Conservation (phyloP, 2,113 vertebrate species). For the Suricata suricatta region DNA sequence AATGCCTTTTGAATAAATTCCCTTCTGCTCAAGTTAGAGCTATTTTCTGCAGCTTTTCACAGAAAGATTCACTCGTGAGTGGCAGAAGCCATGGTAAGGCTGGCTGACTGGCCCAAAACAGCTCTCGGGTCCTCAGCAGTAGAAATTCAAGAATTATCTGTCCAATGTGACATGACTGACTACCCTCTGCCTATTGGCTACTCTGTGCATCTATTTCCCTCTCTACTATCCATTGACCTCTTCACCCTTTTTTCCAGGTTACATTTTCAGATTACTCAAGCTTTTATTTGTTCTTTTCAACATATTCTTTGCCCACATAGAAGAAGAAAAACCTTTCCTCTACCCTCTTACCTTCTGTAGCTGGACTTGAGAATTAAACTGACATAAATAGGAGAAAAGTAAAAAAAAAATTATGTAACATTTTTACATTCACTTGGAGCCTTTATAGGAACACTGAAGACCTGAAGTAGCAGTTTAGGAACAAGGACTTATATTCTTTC, state of each 20-base stretch:
- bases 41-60: neutral
- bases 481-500: neutral
- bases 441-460: slow-evolving; percentile 22
- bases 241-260: neutral
- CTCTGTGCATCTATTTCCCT: neutral
- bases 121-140: neutral
- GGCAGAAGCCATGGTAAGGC: neutral
- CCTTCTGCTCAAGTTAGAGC: neutral
- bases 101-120: neutral
- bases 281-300: neutral
- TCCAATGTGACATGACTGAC: neutral
- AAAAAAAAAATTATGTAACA: neutral
- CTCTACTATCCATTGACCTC: neutral
- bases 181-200: neutral
- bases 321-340: neutral
- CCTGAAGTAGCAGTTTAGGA: neutral
- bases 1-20: neutral
- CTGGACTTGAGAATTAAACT: neutral
- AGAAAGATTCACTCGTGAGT: neutral
- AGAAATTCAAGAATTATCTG: neutral
- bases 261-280: neutral
- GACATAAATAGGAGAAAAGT: neutral
- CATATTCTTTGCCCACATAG: neutral
- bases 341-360: neutral
- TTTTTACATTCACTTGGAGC: neutral